Evolutionary conservation across 2,888 invertebrate species (phyloP), one percentile per base, ranked within the genome.

Genomic region (Leistus spinibarbis): DNA sequence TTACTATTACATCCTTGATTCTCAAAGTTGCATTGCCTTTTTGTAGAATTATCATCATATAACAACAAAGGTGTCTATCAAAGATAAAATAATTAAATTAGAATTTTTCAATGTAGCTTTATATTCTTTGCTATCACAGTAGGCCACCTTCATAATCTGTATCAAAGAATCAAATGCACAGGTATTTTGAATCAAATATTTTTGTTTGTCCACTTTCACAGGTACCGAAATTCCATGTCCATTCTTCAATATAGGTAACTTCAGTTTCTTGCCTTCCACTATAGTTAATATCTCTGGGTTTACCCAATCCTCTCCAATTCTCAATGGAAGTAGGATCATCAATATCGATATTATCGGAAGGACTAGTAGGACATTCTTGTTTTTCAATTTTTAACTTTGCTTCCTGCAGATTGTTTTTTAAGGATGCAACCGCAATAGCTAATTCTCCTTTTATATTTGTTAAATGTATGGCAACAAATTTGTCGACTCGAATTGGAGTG

Each of bases 91-190:
- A 9, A 9, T 7, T 53, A 53, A 53, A 53, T 53, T 53, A 53
- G 53, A 64, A 64, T 64, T 7, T 16, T 66, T 24, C 19, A 27
- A 13, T 27, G 19, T 24, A 13, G 10, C 40, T 40, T 40, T 40
- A 13, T 40, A 69, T 1, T 1, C 22, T 17, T 2, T 19, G 16
- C n/a, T 66, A 23, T 20, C 16, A 65, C 16, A 17, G 19, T 7
- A 64, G 60, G 40, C 73, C 75, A 56, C 76, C 54, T 17, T 20
- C 70, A 67, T 72, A 60, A 62, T 40, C 40, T 76, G 40, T 40
- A 13, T 5, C 40, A 40, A 40, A 13, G 40, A 40, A 7, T 40
- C 1, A 40, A 40, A 40, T 5, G 40, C 40, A 40, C 40, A 40
- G 13, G 40, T 40, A 40, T 40, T 40, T 40, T 10, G 13, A 40